Conservation (phyloP, 1,140 invertebrate genomes). For the Zaprionus gabonicus region DNA sequence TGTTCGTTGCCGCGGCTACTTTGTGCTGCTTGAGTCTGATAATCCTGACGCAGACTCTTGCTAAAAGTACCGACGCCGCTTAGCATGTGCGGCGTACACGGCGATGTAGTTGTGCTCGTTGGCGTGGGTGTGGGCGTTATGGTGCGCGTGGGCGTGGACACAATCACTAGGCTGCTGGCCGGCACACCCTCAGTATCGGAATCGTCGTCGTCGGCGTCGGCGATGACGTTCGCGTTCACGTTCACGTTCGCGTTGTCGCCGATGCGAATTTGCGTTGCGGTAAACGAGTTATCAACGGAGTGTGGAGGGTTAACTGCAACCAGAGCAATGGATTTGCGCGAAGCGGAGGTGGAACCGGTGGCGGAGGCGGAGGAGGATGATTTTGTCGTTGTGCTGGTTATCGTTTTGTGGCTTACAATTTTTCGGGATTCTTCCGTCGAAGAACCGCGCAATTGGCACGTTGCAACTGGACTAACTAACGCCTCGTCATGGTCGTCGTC, state of each 20-base stretch:
- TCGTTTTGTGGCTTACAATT: conserved; percentile 83
- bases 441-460: conserved; percentile 84
- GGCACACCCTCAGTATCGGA: conserved; percentile 79
- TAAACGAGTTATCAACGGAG: conserved; percentile 60
- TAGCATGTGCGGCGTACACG: conserved; percentile 70
- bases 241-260: conserved; percentile 26
- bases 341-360: conserved; percentile 45
- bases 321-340: conserved; percentile 66
- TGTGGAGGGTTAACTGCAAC: conserved; percentile 1
- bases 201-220: conserved; percentile 71
- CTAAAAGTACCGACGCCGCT: conserved; percentile 84
- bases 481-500: conserved; percentile 14
- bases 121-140: conserved; percentile 43
- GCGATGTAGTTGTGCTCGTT: conserved; percentile 31
- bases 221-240: conserved; percentile 53
- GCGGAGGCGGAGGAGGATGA: conserved; percentile 44
- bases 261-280: conserved; percentile 57
- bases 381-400: conserved; percentile 62
- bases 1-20: conserved; percentile 85
- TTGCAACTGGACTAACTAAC: conserved; percentile 65
- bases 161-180: conserved; percentile 77
- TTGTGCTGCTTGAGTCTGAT: conserved; percentile 75
- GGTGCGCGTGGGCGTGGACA: conserved; percentile 63
- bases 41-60: conserved; percentile 82
- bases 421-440: conserved; percentile 77